Conservation (phyloP, 1,140 invertebrate genomes). For the Belonocnema kinseyi region DNA sequence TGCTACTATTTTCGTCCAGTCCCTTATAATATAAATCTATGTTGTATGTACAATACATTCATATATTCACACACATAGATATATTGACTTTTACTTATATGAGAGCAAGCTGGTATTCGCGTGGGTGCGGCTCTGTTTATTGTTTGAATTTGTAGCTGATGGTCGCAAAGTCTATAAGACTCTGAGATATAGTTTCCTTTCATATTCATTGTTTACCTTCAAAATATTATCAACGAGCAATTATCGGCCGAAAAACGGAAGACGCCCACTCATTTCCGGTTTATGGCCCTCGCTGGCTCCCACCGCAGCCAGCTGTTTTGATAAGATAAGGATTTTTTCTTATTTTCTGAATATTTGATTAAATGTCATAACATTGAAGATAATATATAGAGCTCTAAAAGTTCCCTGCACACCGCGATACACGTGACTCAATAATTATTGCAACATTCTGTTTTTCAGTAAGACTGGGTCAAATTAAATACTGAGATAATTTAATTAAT, state of each 20-base stretch:
- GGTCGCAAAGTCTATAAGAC: not conserved
- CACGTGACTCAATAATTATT: not conserved
- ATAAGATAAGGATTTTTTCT: slow-evolving; percentile 10
- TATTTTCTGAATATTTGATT: slow-evolving; percentile 23
- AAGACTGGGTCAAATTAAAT: not conserved
- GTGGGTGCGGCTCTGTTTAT: slow-evolving; percentile 32
- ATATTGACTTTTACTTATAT: not conserved
- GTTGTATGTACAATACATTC: not conserved
- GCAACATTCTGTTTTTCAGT: not conserved
- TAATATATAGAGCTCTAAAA: not conserved
- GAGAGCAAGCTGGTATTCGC: slow-evolving; percentile 14
- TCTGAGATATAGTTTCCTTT: not conserved
- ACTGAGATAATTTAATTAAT: not conserved
- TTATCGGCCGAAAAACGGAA: slow-evolving; percentile 31
- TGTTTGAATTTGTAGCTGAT: slow-evolving; percentile 24
- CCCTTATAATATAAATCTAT: not conserved
- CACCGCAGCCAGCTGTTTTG: not conserved
- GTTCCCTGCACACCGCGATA: not conserved
- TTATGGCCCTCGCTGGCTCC: slow-evolving; percentile 14
- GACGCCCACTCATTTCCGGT: slow-evolving; percentile 37
- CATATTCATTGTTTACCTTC: not conserved
- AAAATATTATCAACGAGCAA: not conserved
- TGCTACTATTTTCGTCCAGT: not conserved
- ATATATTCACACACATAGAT: not conserved
- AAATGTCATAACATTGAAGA: not conserved